A percentile compares a stretch with the other conserved stretches of the same genome.
Conservation (phyloP, 1,140 invertebrate species). For the Polyergus mexicanus region DNA sequence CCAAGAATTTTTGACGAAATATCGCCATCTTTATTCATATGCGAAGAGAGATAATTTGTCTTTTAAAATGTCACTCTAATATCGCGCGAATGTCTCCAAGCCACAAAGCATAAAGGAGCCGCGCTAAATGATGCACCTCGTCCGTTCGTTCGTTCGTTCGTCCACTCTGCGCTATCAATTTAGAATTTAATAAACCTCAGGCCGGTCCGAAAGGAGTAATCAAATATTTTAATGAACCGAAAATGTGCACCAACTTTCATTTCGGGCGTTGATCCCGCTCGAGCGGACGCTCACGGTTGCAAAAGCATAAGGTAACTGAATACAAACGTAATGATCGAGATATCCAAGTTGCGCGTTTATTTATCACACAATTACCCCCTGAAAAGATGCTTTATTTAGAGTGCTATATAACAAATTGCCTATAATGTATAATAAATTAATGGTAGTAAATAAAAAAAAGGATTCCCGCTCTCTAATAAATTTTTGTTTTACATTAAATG, state of each 20-base stretch:
- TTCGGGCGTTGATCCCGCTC: slow-evolving; percentile 18
- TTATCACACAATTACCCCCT: background rate
- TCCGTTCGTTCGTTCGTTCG: slow-evolving; percentile 24
- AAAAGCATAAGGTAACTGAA: slow-evolving; percentile 44
- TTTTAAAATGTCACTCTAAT: background rate
- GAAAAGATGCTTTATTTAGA: slow-evolving; percentile 13
- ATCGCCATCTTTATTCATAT: background rate
- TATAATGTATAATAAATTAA: slow-evolving; percentile 18
- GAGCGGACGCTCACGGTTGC: background rate
- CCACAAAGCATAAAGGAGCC: slow-evolving; percentile 16
- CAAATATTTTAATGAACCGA: slow-evolving; percentile 59
- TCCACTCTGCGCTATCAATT: slow-evolving; percentile 50
- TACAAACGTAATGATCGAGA: slow-evolving; percentile 25
- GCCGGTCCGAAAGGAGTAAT: slow-evolving; percentile 25
- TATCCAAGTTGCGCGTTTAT: slow-evolving; percentile 30
- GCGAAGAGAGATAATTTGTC: background rate
- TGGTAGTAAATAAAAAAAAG: background rate
- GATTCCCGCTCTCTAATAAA: background rate
- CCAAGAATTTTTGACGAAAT: background rate
- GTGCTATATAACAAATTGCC: too few relatives aligned
- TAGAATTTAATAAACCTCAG: slow-evolving; percentile 70
- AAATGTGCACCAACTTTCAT: slow-evolving; percentile 35
- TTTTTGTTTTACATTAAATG: background rate
- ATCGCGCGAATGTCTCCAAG: background rate
- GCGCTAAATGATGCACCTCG: slow-evolving; percentile 20